A percentile compares a stretch with the other conserved stretches of the same genome.
These are phyloP conservation scores for Belgica antarctica DNA, from an alignment of 2,888 invertebrate genomes.

Conservation along the genomic window DNA sequence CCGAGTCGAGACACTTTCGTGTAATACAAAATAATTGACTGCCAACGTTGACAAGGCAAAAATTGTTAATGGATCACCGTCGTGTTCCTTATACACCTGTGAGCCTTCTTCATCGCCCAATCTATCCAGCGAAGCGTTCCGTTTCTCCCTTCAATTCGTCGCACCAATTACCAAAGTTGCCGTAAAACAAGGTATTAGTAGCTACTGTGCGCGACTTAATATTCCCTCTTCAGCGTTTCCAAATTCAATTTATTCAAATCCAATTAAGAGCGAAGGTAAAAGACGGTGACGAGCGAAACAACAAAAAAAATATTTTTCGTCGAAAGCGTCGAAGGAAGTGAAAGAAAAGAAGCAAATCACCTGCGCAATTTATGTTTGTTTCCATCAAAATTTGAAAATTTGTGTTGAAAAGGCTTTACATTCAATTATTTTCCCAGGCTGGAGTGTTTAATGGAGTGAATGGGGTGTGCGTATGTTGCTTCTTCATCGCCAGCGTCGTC, in stretches of 20 bases:
- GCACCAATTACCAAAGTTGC: constrained; percentile 2
- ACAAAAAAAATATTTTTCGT: not conserved
- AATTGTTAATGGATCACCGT: no score
- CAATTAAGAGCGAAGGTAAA: constrained; percentile 34
- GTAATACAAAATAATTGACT: no score
- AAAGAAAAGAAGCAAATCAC: constrained; percentile 1
- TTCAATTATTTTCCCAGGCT: constrained; percentile 33
- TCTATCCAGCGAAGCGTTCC: no score
- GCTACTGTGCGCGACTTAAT: constrained; percentile 18
- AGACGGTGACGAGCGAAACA: constrained; percentile 5
- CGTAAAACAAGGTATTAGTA: constrained; percentile 5
- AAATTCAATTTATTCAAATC: constrained; percentile 43
- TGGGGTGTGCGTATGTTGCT: no score
- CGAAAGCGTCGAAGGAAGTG: not conserved
- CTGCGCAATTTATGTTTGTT: constrained; percentile 13
- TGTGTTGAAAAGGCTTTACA: not conserved
- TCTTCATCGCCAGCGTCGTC: no score
- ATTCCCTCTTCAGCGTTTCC: constrained; percentile 23
- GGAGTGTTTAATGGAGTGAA: no score
- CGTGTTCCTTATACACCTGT: no score
- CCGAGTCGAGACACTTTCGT: no score
- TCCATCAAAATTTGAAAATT: not conserved
- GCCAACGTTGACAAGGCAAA: no score
- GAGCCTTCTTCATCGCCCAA: no score
- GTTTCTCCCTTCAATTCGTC: no score